These are phyloP conservation scores for Halichondria panicea DNA, from an alignment of 37 sponge, comb jelly and placozoan genomes.

Conservation along the genomic window DNA sequence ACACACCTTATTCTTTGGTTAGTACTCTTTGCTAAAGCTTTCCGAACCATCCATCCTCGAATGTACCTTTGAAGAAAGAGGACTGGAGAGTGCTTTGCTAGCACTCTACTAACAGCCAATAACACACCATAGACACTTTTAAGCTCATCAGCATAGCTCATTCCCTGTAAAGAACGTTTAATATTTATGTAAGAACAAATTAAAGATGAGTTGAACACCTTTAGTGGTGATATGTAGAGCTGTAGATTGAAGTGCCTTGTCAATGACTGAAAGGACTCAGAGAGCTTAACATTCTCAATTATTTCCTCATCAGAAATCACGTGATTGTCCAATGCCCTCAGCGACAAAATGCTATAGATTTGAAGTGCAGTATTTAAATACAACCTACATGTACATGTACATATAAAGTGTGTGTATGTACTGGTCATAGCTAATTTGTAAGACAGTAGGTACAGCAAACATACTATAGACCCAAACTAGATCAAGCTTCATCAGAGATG, in stretches of 20 bases:
- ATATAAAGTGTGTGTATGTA: neutral
- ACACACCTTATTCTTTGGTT: conserved; percentile 33
- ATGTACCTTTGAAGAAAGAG: conserved; percentile 72
- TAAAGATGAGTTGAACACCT: conserved; percentile 11
- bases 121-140: conserved; percentile 16
- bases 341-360: conserved; percentile 42
- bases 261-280: conserved; percentile 38
- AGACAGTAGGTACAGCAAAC: neutral
- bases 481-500: neutral
- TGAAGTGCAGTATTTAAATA: neutral
- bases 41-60: conserved; percentile 60
- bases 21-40: conserved; percentile 8
- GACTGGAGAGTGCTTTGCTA: conserved; percentile 75
- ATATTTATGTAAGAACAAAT: neutral
- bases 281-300: conserved; percentile 65
- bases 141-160: conserved; percentile 11
- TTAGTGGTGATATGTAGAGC: conserved; percentile 17
- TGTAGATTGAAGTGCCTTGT: conserved; percentile 25
- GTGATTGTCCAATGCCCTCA: conserved; percentile 76
- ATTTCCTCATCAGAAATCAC: conserved; percentile 87
- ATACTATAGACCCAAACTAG: neutral
- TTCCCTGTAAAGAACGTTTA: conserved; percentile 19
- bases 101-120: conserved; percentile 46
- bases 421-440: neutral
- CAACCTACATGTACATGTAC: neutral